phyloP scores from a whole-genome alignment of 1,140 invertebrate genomes.

The Calephelis nemesis region DNA sequence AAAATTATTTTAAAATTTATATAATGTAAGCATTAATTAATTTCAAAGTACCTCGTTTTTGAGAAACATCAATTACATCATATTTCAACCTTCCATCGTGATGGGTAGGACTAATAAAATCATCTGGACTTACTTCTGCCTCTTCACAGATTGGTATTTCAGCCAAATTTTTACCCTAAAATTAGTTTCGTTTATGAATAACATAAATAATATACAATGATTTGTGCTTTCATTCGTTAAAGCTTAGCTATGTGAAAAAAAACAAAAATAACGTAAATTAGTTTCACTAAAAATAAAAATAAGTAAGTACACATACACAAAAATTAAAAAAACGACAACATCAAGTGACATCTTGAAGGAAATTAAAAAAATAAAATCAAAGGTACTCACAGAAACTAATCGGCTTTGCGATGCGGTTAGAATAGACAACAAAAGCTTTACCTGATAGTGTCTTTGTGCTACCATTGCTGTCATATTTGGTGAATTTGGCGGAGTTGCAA shows the following conservation, averaged over 20 bases:
- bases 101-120: conserved; percentile 76
- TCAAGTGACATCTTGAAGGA: conserved; percentile 28
- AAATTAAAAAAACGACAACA: conserved; percentile 29
- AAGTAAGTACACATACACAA: conserved; percentile 1
- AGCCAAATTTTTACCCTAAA: conserved; percentile 80
- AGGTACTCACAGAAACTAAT: conserved; percentile 70
- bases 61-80: conserved; percentile 71
- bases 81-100: conserved; percentile 67
- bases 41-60: conserved; percentile 69
- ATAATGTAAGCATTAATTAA: background rate
- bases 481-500: conserved; percentile 85
- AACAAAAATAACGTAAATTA: conserved; percentile 3
- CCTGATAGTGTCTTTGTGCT: conserved; percentile 78
- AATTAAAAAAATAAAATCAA: conserved; percentile 52
- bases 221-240: background rate
- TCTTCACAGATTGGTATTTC: conserved; percentile 82
- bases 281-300: background rate
- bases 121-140: conserved; percentile 80
- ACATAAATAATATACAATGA: background rate
- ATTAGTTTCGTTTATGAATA: conserved; percentile 26
- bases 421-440: conserved; percentile 45
- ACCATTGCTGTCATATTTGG: conserved; percentile 83
- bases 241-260: conserved; percentile 11
- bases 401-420: conserved; percentile 49
- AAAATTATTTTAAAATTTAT: background rate